Base-by-base conservation (phyloP, 2,797 vertebrate species). In the Siniperca undulata region DNA sequence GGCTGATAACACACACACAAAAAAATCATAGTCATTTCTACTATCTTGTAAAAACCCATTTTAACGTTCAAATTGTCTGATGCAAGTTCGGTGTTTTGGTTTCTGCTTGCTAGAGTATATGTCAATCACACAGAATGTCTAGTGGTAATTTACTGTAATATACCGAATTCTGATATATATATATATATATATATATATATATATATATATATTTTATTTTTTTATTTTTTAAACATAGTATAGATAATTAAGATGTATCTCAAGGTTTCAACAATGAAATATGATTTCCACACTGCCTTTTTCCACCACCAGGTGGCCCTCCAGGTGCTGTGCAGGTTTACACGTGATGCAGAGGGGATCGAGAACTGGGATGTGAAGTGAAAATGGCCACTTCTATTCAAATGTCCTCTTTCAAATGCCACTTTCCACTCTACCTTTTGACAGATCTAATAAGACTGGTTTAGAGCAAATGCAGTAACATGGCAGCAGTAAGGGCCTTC, bases 291-390 rank as follows among this genome's bases (percentile, higher is more conserved):
- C 77, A 64, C 6, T 83, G 53, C 72, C 71, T 42, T 78, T 81
- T 77, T 52, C 20, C 19, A 80, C 73, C 85, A 91, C 65, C 30
- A 90, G 80, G 38, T 76, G 90, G 76, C 78, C 11, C 40, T 74
- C 50, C 24, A 22, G 52, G 27, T 64, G 59, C 36, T 72, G 20
- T 59, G 24, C 11, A 48, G 1, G 50, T 65, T 74, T 64, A 24
- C 6, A 48, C 67, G 38, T 64, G 19, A 67, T 48, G 27, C 53
- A 70, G 22, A 46, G 36, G 77, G 4, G 17, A 83, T 52, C 10
- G 40, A 72, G 34, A 76, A 53, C 27, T 74, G 12, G 34, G 34
- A 74, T 53, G 24, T 48, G 5, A 78, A 38, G 27, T 68, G 12
- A 77, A 27, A 77, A 61, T 11, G 7, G 0, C n/a, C 14, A 34